Evolutionary conservation across 2,888 invertebrate species (phyloP), one percentile per base, ranked within the genome.

Genomic region (Erebia aethiops): DNA sequence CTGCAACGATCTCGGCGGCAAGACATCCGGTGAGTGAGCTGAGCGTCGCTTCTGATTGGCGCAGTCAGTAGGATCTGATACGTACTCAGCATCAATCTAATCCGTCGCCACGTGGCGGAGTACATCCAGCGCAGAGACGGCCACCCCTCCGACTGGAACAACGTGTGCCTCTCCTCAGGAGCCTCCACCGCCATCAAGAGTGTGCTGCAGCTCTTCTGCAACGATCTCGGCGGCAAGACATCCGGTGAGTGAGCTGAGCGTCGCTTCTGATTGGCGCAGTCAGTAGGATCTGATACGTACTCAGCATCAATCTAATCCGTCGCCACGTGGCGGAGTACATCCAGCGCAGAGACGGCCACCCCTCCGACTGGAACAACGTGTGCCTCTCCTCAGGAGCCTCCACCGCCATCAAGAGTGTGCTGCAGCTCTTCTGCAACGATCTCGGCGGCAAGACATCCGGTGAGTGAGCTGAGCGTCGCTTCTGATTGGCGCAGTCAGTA

Each of bases 101-200:
- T 26, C 26, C 26, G 26, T 26, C 26, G 35, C 35, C 7, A 7
- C 35, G 35, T 96, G 18, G 98, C 99, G 0, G 93, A 95, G 73
- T 99, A 97, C 91, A 99, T 99, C 82, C 89, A 95, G 84, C 89
- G 95, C 26, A 96, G 99, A 71, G 99, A 99, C 89, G 96, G 96
- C 0, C 95, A 95, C 70, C 95, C 97, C 0, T 87, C 95, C 61
- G 94, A 96, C 87, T 97, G 96, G 92, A 94, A 96, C 78, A 95
- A 99, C 89, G 94, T 99, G 71, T 95, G 97, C 80, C 94, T 99
- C 46, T 96, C 97, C 49, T 97, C 96, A 57, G 99, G 97, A 73
- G 99, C 99, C 60, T 98, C 99, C 71, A 98, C 97, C 81, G 98
- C 96, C 76, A 99, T 99, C 85, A 98, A 99, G 95, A 98, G 96